These are phyloP conservation scores for Hyperoodon ampullatus DNA, from an alignment of 2,113 vertebrate species.

Conservation along the genomic window DNA sequence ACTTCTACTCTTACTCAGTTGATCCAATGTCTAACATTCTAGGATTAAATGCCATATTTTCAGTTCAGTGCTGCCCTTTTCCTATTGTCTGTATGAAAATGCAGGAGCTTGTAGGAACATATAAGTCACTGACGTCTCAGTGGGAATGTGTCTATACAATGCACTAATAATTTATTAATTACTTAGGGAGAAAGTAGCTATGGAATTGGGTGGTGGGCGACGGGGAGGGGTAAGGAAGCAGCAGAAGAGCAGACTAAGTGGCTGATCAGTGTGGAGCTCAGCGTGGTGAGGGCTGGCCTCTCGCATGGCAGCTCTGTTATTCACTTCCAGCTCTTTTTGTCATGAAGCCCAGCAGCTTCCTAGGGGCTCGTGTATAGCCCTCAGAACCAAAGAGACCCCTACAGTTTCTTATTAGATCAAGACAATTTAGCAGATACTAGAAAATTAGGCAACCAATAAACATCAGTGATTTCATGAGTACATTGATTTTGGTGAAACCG, in stretches of 20 bases:
- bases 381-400: background rate
- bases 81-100: background rate
- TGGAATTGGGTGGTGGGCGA: rapidly evolving
- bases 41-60: background rate
- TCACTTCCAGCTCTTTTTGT: background rate
- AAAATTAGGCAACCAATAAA: background rate
- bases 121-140: background rate
- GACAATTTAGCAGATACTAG: background rate
- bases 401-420: background rate
- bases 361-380: too few relatives aligned
- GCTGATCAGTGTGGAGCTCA: too few relatives aligned
- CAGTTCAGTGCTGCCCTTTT: background rate
- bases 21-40: background rate
- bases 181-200: background rate
- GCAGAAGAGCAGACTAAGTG: rapidly evolving
- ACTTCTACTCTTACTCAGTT: background rate
- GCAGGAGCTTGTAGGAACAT: background rate
- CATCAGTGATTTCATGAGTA: background rate
- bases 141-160: background rate
- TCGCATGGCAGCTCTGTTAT: background rate
- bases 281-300: background rate
- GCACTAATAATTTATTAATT: background rate
- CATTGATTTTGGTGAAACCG: background rate
- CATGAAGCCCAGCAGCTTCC: background rate
- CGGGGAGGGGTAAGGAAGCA: rapidly evolving